Conservation (phyloP, 2,888 invertebrate genomes). For the Meteorus colon region DNA sequence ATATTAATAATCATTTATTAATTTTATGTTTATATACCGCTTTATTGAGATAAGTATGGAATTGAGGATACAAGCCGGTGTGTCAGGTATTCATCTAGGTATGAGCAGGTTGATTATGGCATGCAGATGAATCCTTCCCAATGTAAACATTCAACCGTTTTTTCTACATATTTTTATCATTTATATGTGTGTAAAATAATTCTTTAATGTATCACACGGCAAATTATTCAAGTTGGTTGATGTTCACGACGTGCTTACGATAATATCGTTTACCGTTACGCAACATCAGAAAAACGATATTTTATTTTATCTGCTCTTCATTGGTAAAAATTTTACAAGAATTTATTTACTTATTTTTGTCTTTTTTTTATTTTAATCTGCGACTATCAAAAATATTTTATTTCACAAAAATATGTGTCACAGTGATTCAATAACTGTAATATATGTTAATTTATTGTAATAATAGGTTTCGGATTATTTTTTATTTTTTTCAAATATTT, state of each 20-base stretch:
- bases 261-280: constrained; percentile 55
- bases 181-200: constrained; percentile 5
- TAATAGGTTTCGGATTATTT: not conserved
- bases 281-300: constrained; percentile 42
- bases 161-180: not conserved
- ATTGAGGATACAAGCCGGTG: not conserved
- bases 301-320: constrained; percentile 38
- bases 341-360: constrained; percentile 12
- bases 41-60: not conserved
- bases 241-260: constrained; percentile 26
- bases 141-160: not conserved
- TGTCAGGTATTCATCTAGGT: not conserved
- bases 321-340: not conserved
- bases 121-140: not conserved
- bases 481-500: not conserved
- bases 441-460: constrained; percentile 3
- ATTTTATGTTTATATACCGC: constrained; percentile 16
- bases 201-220: constrained; percentile 26
- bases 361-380: constrained; percentile 3
- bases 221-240: constrained; percentile 6
- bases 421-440: not conserved
- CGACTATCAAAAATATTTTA: not conserved
- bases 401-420: not conserved
- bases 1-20: constrained; percentile 3
- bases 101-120: not conserved